Conservation (phyloP, 2,888 invertebrate species). For the Tetheella fluctuosa region DNA sequence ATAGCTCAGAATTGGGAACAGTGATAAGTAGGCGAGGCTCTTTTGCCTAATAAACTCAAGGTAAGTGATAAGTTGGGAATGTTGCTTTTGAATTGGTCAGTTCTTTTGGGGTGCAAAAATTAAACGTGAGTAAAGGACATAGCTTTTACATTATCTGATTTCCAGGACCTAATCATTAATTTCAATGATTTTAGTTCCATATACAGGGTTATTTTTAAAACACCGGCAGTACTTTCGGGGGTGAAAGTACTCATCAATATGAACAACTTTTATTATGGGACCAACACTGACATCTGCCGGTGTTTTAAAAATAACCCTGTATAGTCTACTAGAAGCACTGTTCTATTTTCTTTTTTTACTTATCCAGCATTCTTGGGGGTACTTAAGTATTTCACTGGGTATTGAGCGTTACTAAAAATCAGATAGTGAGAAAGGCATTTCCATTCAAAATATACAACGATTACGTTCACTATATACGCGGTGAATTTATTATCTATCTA, state of each 20-base stretch:
- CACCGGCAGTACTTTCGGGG: too few species aligned
- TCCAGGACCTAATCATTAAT: not conserved
- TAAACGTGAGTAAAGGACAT: not conserved
- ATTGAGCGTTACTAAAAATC: not conserved
- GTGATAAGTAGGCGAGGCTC: too few species aligned
- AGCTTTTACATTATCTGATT: not conserved
- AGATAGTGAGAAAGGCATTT: not conserved
- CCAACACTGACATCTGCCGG: too few species aligned
- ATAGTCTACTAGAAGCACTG: not conserved
- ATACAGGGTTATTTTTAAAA: too few species aligned
- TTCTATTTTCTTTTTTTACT: not conserved
- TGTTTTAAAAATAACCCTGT: too few species aligned
- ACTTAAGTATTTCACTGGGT: not conserved
- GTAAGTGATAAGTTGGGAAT: too few species aligned
- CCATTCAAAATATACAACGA: slow-evolving; percentile 43
- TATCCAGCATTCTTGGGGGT: not conserved
- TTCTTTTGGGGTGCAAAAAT: not conserved
- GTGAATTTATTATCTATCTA: slow-evolving; percentile 57
- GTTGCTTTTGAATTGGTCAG: too few species aligned
- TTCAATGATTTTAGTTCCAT: not conserved
- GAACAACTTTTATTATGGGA: too few species aligned
- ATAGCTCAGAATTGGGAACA: too few species aligned
- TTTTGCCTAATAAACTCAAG: too few species aligned
- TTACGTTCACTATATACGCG: slow-evolving; percentile 37
- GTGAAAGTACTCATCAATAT: too few species aligned